These are phyloP conservation scores for Carcina quercana DNA, from an alignment of 2,888 invertebrate species.

Conservation along the genomic window DNA sequence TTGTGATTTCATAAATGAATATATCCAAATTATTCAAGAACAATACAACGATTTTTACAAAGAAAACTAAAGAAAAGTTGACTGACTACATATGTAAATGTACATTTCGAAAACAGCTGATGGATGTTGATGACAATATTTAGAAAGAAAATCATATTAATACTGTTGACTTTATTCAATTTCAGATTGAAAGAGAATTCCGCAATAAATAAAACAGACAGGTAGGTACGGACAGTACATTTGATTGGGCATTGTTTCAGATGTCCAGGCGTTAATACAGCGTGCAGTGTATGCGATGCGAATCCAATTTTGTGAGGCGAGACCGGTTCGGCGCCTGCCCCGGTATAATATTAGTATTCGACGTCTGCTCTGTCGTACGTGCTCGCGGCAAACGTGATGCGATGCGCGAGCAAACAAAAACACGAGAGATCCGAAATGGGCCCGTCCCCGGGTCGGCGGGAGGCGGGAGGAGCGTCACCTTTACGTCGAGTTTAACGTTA, in stretches of 20 bases:
- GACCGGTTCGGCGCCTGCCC: constrained; percentile 36
- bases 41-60: too few species aligned
- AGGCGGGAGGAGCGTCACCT: constrained; percentile 28
- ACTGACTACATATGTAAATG: too few species aligned
- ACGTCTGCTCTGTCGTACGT: constrained; percentile 35
- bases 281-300: constrained; percentile 43
- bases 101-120: too few species aligned
- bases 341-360: constrained; percentile 50
- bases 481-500: constrained; percentile 19
- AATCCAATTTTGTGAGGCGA: constrained; percentile 56
- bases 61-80: too few species aligned
- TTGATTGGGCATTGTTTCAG: constrained; percentile 65
- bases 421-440: constrained; percentile 41
- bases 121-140: too few species aligned
- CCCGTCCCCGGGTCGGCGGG: constrained; percentile 24
- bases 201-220: not conserved
- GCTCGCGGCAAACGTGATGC: constrained; percentile 46
- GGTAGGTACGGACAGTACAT: constrained; percentile 33
- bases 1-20: too few species aligned
- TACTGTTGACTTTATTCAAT: constrained; percentile 13
- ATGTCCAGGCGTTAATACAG: constrained; percentile 36
- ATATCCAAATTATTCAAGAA: too few species aligned
- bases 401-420: constrained; percentile 53
- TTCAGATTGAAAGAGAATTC: constrained; percentile 16
- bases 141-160: too few species aligned